A percentile compares a stretch with the other conserved stretches of the same genome.
These are phyloP conservation scores for Tinamus guttatus DNA, from an alignment of 2,113 vertebrate genomes.

Conservation along the genomic window DNA sequence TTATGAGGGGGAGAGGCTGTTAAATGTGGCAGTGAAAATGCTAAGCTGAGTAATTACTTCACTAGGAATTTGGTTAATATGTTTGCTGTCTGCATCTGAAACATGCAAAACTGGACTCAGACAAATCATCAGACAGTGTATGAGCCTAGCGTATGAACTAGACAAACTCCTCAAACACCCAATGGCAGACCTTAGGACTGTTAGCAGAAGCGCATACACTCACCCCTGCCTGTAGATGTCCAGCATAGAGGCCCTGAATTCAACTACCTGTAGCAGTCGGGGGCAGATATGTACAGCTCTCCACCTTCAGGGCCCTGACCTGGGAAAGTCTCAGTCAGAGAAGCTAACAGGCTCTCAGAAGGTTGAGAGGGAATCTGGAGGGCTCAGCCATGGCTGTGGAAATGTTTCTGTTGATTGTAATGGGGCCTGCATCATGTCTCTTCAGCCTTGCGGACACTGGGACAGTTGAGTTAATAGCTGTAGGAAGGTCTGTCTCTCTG, in stretches of 20 bases:
- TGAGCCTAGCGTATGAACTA: slow-evolving; percentile 1
- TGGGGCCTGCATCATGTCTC: rapidly evolving
- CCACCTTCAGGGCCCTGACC: neutral
- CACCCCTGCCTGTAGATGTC: neutral
- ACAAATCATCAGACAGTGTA: slow-evolving; percentile 59
- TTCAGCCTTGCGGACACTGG: neutral
- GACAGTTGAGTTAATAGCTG: neutral
- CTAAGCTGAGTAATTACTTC: slow-evolving; percentile 75
- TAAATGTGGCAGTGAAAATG: slow-evolving; percentile 72
- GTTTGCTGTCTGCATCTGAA: slow-evolving; percentile 51
- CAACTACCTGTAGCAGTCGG: neutral
- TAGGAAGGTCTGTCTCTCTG: neutral
- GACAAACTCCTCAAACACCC: neutral
- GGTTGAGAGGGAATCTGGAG: neutral
- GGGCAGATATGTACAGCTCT: neutral
- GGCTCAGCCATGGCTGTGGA: neutral
- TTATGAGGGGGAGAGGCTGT: slow-evolving; percentile 67
- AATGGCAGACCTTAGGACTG: neutral
- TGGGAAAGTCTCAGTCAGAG: neutral
- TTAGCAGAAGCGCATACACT: neutral
- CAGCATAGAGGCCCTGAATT: neutral
- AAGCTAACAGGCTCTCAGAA: neutral
- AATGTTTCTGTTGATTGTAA: neutral
- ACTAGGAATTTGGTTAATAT: slow-evolving; percentile 70
- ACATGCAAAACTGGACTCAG: slow-evolving; percentile 2